These are phyloP conservation scores for Corydoras maculifer DNA, from an alignment of 2,113 vertebrate species.

Conservation along the genomic window DNA sequence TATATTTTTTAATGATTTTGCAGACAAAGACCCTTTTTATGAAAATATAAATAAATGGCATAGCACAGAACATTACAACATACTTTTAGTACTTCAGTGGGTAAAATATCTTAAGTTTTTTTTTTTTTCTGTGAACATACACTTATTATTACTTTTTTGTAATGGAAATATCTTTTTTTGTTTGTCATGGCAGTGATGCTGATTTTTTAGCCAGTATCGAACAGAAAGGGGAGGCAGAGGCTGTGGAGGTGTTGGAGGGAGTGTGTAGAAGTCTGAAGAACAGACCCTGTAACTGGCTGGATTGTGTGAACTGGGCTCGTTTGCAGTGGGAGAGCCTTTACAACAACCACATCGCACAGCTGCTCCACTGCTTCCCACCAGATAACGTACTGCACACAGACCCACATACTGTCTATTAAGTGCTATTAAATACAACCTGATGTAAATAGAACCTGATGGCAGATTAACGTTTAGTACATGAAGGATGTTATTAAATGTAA, in stretches of 20 bases:
- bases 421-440: background rate
- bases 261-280: slow-evolving; percentile 57
- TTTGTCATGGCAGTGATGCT: slow-evolving; percentile 55
- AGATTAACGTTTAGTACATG: background rate
- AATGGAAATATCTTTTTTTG: background rate
- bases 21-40: background rate
- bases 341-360: slow-evolving; percentile 61
- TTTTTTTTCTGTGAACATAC: no score
- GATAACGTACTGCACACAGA: slow-evolving; percentile 52
- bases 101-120: no score
- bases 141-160: no score
- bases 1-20: no score
- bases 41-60: background rate
- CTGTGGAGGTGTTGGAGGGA: slow-evolving; percentile 58
- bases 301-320: slow-evolving; percentile 72
- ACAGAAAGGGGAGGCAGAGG: slow-evolving; percentile 42
- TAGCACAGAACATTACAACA: no score
- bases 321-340: slow-evolving; percentile 68
- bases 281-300: slow-evolving; percentile 57
- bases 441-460: background rate
- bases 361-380: slow-evolving; percentile 65
- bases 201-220: slow-evolving; percentile 55
- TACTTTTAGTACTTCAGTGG: no score
- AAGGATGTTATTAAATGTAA: background rate
- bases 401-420: slow-evolving; percentile 4